Base-by-base conservation (phyloP, 1,140 invertebrate genomes). In the Lanistes nyassanus region DNA sequence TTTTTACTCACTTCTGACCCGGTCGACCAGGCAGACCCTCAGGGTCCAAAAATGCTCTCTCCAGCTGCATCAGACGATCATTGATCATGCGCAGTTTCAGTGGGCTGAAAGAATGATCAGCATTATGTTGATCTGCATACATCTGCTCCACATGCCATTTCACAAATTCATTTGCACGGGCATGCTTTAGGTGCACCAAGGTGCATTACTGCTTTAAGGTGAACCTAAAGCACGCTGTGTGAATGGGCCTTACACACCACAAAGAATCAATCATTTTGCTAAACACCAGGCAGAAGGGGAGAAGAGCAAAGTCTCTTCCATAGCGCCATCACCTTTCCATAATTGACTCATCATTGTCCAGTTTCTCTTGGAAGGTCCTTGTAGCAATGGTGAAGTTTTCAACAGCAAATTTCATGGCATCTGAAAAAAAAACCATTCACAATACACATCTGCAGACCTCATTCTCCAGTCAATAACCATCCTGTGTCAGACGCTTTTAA, bases 41-140 rank as follows among this genome's bases (percentile, higher is more conserved):
- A 9, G 85, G 85, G 79, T 90, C 88, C 16, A 91, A 85, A 76
- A 91, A 91, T 1, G 86, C 84, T 82, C 90, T 79, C 78, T 91
- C 90, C 55, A 91, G 77, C 26, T 89, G 79, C 72, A 90, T 87
- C 75, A 91, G 80, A 75, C 90, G 87, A 75, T 91, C 90, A 81
- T 91, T 91, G 11, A 90, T 80, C 64, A 83, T 83, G 26, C 90
- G 83, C 16, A 90, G 74, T 58, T 66, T 70, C 11, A 81, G 66
- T 34, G 78, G 76, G 60, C 82, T 85, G 73, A 51, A 74, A 66
- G 9, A 47, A 47, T 13, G 9, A 47, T 13, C 5, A 47, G 42
- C 1, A 47, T 3, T 47, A 47, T 47, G 42, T 6, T 16, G 19
- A 9, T 13, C 9, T 47, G 42, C 1, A 47, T 47, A 47, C 5